A percentile compares a stretch with the other conserved stretches of the same genome.
Evolutionary conservation across 2,797 vertebrate genomes (phyloP).

Genomic region (Garrulus glandarius): DNA sequence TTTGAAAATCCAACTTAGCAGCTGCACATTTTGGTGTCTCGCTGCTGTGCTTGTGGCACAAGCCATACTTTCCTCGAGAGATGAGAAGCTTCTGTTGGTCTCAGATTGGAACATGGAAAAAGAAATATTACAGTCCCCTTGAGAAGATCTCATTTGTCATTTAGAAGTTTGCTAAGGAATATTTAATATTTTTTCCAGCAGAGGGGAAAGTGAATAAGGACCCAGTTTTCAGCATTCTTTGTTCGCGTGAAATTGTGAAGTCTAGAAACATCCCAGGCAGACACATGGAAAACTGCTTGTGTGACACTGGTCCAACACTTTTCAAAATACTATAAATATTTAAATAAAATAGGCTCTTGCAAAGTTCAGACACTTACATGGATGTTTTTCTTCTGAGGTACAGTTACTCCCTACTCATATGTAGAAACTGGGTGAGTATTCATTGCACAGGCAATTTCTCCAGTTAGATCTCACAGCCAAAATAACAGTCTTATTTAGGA

Average conservation of each 20-base stretch:
- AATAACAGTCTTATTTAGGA: slow-evolving; percentile 9
- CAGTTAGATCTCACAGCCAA: background rate
- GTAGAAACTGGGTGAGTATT: background rate
- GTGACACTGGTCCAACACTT: background rate
- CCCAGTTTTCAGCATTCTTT: background rate
- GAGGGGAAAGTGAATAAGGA: background rate
- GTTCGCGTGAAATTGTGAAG: background rate
- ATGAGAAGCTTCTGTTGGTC: background rate
- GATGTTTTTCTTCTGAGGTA: background rate
- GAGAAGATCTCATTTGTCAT: background rate
- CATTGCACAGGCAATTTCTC: background rate
- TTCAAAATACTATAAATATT: background rate
- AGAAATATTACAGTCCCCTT: background rate
- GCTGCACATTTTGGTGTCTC: background rate
- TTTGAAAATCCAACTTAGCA: background rate
- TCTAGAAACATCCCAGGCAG: background rate
- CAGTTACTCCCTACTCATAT: background rate
- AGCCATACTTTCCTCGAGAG: background rate
- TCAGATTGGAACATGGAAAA: background rate
- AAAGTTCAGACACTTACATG: background rate
- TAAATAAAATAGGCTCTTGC: background rate
- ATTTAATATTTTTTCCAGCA: background rate
- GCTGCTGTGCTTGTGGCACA: background rate
- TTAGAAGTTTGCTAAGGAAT: background rate
- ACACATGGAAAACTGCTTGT: background rate